These are phyloP conservation scores for Megalurothrips usitatus DNA, from an alignment of 2,888 invertebrate genomes.

Conservation along the genomic window DNA sequence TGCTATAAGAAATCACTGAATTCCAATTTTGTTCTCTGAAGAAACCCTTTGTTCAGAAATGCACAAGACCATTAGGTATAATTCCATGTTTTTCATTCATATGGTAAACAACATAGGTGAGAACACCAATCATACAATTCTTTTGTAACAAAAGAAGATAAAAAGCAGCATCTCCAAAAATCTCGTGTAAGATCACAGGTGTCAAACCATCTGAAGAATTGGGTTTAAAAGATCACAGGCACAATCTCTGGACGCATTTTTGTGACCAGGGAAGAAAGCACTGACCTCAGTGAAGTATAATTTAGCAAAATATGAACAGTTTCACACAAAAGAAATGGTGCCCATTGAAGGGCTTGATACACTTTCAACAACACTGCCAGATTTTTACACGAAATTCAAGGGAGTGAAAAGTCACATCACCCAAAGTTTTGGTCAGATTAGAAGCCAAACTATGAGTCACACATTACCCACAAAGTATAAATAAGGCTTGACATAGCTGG, in stretches of 20 bases:
- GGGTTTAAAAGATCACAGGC: not conserved
- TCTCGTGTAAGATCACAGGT: not conserved
- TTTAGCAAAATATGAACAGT: not conserved
- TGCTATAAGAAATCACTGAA: not conserved
- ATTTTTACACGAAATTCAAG: not conserved
- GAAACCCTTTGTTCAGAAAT: not conserved
- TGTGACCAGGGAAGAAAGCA: constrained; percentile 8
- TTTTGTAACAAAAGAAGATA: not conserved
- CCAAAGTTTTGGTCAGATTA: not conserved
- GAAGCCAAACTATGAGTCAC: not conserved
- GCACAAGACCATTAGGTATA: not conserved
- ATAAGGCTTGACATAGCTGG: not conserved
- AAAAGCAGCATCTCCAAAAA: not conserved
- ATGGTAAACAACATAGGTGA: not conserved
- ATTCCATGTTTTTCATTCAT: not conserved
- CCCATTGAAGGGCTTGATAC: not conserved
- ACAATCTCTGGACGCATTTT: not conserved
- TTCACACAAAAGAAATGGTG: not conserved
- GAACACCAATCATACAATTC: not conserved
- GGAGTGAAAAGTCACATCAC: not conserved
- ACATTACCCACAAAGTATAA: not conserved
- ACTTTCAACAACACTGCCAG: not conserved
- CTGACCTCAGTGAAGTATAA: not conserved
- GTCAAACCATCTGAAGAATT: not conserved
- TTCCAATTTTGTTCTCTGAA: not conserved